A percentile compares a stretch with the other conserved stretches of the same genome.
Evolutionary conservation across 2,888 invertebrate genomes (phyloP).

Genomic region (Heliconius cydno): DNA sequence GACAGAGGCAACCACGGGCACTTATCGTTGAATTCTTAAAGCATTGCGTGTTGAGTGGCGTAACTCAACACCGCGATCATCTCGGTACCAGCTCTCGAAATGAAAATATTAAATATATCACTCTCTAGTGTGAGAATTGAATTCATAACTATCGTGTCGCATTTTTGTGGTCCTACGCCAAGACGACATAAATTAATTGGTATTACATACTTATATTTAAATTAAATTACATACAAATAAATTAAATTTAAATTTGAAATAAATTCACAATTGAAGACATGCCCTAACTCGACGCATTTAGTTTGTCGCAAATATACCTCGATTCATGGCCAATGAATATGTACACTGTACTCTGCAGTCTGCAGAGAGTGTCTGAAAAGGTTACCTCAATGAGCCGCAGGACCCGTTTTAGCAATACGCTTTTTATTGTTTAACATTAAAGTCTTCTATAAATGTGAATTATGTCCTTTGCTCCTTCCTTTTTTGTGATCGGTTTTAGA

Average conservation of each 20-base stretch:
- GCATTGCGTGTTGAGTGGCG: no score
- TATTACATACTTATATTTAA: no score
- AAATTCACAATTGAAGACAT: constrained; percentile 58
- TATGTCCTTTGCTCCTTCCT: constrained; percentile 13
- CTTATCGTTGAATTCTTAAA: no score
- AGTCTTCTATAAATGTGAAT: constrained; percentile 19
- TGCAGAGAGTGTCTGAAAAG: constrained; percentile 60
- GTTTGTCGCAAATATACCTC: constrained; percentile 65
- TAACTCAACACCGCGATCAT: no score
- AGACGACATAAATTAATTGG: no score
- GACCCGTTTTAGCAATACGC: constrained; percentile 26
- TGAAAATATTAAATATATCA: no score
- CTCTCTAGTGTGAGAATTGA: no score
- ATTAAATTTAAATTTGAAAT: neutral
- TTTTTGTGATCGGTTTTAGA: constrained; percentile 2
- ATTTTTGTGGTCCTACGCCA: no score
- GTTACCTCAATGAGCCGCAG: constrained; percentile 58
- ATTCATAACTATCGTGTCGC: no score
- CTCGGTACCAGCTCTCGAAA: no score
- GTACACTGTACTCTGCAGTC: neutral
- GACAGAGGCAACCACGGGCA: no score
- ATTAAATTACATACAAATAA: no score
- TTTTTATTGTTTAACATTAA: constrained; percentile 27
- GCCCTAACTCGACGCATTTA: constrained; percentile 68
- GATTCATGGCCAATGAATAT: constrained; percentile 68